phyloP scores from a whole-genome alignment of 2,888 invertebrate species.

The Drosophila kanekoi region DNA sequence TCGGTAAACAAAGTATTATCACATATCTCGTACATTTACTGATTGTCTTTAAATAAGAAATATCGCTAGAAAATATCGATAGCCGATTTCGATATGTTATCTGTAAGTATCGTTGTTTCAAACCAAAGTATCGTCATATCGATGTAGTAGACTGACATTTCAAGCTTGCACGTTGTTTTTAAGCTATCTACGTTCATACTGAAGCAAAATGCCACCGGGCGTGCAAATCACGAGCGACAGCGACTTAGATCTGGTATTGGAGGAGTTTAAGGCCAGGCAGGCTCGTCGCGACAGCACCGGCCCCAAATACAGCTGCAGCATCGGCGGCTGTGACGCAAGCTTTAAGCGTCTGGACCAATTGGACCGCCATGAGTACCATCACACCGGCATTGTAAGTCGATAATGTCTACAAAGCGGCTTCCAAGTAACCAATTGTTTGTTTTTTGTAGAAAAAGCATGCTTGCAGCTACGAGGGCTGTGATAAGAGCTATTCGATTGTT shows the following conservation, averaged over 20 bases:
- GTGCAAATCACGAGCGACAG: constrained; percentile 78
- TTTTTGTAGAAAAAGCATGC: constrained; percentile 86
- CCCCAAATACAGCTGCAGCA: constrained; percentile 85
- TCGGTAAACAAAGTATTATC: too few relatives aligned
- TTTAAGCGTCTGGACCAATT: constrained; percentile 87
- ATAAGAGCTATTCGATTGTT: constrained; percentile 87
- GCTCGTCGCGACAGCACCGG: constrained; percentile 59
- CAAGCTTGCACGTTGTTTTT: constrained; percentile 22
- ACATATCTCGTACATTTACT: too few relatives aligned
- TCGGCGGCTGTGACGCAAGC: constrained; percentile 85
- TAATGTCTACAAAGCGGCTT: background rate
- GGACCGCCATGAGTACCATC: constrained; percentile 86
- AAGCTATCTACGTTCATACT: background rate
- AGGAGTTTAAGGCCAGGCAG: constrained; percentile 50
- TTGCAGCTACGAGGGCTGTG: constrained; percentile 87
- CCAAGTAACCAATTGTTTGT: background rate
- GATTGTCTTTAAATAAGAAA: too few relatives aligned
- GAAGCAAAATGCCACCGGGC: constrained; percentile 68
- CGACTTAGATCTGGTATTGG: constrained; percentile 77
- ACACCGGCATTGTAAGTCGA: constrained; percentile 87
- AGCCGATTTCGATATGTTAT: background rate
- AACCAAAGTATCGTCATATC: background rate
- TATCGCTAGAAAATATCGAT: background rate
- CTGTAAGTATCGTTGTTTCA: too few relatives aligned
- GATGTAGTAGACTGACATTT: background rate